Evolutionary conservation across 2,113 vertebrate species (phyloP).

Genomic region (Emydura subglobosa): DNA sequence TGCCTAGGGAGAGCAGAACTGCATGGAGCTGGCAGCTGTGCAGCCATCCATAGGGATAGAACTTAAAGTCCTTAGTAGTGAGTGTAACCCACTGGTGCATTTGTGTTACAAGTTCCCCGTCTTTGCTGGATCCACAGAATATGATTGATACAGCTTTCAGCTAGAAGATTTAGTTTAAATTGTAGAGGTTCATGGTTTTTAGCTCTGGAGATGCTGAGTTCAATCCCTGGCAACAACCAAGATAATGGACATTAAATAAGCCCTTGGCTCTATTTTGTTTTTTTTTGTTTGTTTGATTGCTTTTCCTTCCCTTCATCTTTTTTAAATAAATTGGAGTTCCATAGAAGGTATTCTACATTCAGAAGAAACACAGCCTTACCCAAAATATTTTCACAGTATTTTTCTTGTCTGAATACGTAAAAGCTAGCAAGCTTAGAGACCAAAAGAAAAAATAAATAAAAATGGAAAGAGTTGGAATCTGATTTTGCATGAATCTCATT

Average conservation of each 20-base stretch:
- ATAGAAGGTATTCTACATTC: background rate
- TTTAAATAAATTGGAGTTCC: background rate
- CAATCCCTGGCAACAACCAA: background rate
- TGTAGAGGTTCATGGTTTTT: background rate
- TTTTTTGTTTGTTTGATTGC: background rate
- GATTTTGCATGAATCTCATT: background rate
- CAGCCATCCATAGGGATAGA: background rate
- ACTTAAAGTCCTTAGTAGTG: background rate
- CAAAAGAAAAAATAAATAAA: background rate
- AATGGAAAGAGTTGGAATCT: background rate
- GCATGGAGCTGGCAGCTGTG: background rate
- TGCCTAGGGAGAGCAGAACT: background rate
- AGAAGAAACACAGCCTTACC: fast-evolving
- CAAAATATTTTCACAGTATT: background rate
- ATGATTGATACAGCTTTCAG: fast-evolving
- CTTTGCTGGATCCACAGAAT: background rate
- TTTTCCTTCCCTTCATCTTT: background rate
- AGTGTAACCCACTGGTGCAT: background rate
- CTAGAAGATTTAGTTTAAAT: fast-evolving
- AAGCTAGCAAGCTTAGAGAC: fast-evolving
- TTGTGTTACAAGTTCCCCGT: background rate
- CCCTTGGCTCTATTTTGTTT: background rate
- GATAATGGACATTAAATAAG: background rate
- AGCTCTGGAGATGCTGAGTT: background rate
- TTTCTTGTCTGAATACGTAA: background rate